A percentile compares a stretch with the other conserved stretches of the same genome.
Conservation (phyloP, 37 sponge, comb jelly and placozoan genomes). For the Ianthella basta region DNA sequence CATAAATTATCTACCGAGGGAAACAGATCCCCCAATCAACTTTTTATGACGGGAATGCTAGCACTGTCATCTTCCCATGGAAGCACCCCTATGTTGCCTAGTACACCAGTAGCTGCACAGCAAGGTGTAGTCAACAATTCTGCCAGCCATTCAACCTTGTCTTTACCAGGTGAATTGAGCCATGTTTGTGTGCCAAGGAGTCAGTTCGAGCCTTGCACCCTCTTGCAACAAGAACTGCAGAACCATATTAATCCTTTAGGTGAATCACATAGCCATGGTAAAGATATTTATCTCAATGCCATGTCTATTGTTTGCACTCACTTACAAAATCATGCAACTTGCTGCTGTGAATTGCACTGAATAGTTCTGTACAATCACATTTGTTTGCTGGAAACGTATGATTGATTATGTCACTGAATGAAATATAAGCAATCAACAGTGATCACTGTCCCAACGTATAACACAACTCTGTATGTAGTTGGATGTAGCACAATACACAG, state of each 20-base stretch:
- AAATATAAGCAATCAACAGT: too few relatives aligned
- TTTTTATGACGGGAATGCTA: conserved; percentile 13
- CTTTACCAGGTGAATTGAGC: conserved; percentile 7
- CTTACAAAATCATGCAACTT: conserved; percentile 6
- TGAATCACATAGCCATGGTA: conserved; percentile 18
- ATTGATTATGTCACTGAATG: too few relatives aligned
- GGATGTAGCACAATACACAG: too few relatives aligned
- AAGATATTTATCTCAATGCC: conserved; percentile 32
- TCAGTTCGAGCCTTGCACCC: not conserved
- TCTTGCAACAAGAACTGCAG: conserved; percentile 28
- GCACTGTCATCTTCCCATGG: not conserved
- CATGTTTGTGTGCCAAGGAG: conserved; percentile 18
- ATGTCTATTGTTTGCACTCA: conserved; percentile 19
- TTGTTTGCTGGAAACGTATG: too few relatives aligned
- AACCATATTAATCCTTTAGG: conserved; percentile 16
- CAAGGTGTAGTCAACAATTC: not conserved
- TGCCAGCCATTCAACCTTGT: too few relatives aligned
- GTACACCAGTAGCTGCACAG: conserved; percentile 12
- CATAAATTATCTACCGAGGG: conserved; percentile 26
- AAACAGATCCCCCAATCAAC: conserved; percentile 22
- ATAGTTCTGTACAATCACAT: too few relatives aligned
- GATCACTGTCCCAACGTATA: too few relatives aligned
- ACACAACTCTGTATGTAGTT: too few relatives aligned
- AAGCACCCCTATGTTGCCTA: conserved; percentile 8
- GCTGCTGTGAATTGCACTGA: conserved; percentile 9